Evolutionary conservation across 2,113 vertebrate species (phyloP), one percentile per base, ranked within the genome.

Genomic region (Dipodomys spectabilis): DNA sequence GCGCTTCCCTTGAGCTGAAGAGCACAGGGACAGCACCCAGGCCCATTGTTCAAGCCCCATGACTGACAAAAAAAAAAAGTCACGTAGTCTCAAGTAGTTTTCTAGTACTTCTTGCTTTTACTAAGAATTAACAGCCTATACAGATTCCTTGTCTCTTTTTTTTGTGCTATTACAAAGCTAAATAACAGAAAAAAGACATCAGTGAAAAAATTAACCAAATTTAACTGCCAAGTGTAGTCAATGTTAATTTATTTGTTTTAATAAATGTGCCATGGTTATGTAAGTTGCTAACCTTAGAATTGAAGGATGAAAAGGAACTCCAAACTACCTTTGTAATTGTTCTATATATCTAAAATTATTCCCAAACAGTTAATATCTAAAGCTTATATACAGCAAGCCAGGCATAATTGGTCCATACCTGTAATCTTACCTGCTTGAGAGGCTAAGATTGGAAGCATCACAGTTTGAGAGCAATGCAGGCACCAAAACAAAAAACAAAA

Each of bases 211-310:
- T n/a, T 80, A 49, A 71, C 67, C 87, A 93, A 93, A 91, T 86
- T 74, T 65, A 91, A 78, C 77, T 86, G 13, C 10, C 82, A 92
- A 92, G 75, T 78, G 2, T 92, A 68, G 19, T 90, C 16, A 30
- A 2, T 87, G 57, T 93, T 84, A 44, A 87, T 86, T 32, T 20
- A 23, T 86, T 96, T 94, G 82, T 94, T 95, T 93, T 86, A 44
- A 71, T 57, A 88, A 86, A 83, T 75, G 39, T 64, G 18, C 72
- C 19, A 23, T 20, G 32, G 67, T 80, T 95, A 80, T 35, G 1
- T 82, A 93, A 85, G 27, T 74, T 57, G 25, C n/a, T 86, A 65
- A 71, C 25, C 57, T 82, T 92, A 90, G 39, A 75, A 64, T 23
- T 91, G 32, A 94, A 79, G 28, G 20, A 60, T 60, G 30, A 65